Evolutionary conservation across 2,888 invertebrate species (phyloP), one percentile per base, ranked within the genome.

Genomic region (Campoplex capitator): DNA sequence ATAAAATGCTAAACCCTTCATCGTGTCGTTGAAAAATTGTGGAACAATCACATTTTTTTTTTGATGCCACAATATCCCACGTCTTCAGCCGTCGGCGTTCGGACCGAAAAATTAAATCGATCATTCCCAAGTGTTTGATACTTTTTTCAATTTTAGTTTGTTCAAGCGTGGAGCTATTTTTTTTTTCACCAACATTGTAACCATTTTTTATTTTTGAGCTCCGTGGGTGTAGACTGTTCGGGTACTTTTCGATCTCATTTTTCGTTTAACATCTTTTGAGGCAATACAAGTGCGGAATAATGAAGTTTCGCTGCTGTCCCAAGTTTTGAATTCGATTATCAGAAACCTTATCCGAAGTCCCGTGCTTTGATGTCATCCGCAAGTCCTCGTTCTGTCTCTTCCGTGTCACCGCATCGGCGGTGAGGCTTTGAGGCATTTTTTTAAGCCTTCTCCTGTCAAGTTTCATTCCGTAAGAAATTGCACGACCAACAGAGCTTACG

Each of bases 311-410:
- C 48, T 65, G 74, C 13, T 28, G 23, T 54, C 3, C 54, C 54
- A 11, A 67, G 35, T 67, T 80, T 56, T n/a, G 51, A 79, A n/a
- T 54, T 51, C 54, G 54, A 79, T 79, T 45, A 42, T 32, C n/a
- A 74, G 80, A 80, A 84, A 68, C 74, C 82, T 51, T 70, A 70
- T 67, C 68, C 45, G 62, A 51, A 73, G 56, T 58, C 51, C 68
- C 48, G 54, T 23, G 45, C 56, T 81, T 77, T 62, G 67, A 58
- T 65, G 81, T 85, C 77, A 78, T 77, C 67, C 58, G 32, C 42
- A 45, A 32, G 51, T 23, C 45, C 48, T 51, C 65, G 74, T 51
- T 65, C 74, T 54, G 54, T 18, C 74, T 81, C 67, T 74, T 67
- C 54, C 54, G 65, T 67, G 62, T 13, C 67, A 67, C 73, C 81